phyloP scores from a whole-genome alignment of 2,113 vertebrate genomes.

The Chlamydotis undulata region DNA sequence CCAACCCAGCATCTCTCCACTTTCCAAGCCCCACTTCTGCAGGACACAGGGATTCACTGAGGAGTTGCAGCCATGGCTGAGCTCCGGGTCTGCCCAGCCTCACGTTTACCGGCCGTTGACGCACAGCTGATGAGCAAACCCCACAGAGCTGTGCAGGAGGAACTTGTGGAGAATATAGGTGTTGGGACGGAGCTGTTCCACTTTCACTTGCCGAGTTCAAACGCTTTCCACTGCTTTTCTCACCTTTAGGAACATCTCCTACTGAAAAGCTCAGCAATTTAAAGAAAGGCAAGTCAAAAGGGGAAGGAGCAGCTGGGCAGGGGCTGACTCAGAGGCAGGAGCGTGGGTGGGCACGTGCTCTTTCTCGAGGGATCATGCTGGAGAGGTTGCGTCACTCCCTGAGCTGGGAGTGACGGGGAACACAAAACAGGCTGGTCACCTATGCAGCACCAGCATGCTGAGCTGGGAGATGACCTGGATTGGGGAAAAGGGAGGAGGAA shows the following conservation, averaged over 20 bases:
- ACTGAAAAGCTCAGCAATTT: not conserved
- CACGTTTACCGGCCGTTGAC: fast-evolving
- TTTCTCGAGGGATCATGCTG: not conserved
- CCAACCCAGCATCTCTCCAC: not conserved
- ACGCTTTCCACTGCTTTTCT: conserved; percentile 11
- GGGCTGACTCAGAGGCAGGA: not conserved
- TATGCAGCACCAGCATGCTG: not conserved
- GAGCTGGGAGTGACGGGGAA: not conserved
- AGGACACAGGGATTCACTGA: fast-evolving
- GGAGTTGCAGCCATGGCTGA: fast-evolving
- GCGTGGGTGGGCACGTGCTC: not conserved
- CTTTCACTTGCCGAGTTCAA: not conserved
- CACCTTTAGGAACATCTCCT: conserved; percentile 24
- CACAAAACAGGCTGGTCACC: not conserved
- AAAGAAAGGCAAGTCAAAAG: not conserved
- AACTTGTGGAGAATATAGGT: not conserved
- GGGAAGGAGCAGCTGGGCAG: conserved; percentile 29
- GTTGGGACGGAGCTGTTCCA: not conserved
- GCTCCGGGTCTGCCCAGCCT: not conserved
- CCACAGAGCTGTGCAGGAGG: not conserved
- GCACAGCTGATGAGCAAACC: not conserved
- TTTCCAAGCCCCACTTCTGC: not conserved
- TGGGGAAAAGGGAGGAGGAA: not conserved
- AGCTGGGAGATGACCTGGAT: not conserved
- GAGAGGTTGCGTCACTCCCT: not conserved